These are phyloP conservation scores for Leptinotarsa texana DNA, from an alignment of 1,140 invertebrate genomes.

Conservation along the genomic window DNA sequence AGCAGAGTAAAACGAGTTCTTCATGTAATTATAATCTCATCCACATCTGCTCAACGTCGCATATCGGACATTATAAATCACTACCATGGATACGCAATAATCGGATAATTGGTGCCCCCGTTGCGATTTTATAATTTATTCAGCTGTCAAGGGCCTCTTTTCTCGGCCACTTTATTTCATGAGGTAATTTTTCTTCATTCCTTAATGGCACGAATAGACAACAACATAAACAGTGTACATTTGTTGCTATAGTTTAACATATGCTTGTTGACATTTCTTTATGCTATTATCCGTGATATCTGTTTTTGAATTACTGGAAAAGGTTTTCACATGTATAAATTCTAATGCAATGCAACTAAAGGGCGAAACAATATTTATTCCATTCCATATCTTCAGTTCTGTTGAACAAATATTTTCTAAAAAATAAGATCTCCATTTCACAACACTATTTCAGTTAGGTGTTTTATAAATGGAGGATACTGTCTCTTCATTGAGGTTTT, in stretches of 20 bases:
- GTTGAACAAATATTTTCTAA: no score
- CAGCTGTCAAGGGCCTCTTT: conserved; percentile 19
- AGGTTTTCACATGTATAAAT: no score
- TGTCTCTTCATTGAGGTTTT: no score
- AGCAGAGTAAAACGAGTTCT: conserved; percentile 29
- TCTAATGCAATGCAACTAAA: no score
- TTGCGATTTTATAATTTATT: conserved; percentile 45
- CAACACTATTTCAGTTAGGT: no score
- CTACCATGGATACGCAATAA: conserved; percentile 43
- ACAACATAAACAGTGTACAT: conserved; percentile 10
- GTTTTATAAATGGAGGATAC: no score
- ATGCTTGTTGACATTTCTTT: background rate
- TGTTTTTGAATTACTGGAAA: no score
- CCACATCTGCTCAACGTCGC: conserved; percentile 36
- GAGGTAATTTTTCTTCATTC: conserved; percentile 14
- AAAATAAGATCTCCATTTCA: no score
- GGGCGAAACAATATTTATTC: no score
- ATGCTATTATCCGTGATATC: no score
- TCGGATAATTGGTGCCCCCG: conserved; percentile 45
- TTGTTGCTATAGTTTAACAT: background rate
- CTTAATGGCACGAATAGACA: background rate
- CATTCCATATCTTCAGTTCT: no score
- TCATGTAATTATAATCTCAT: conserved; percentile 35
- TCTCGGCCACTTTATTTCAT: conserved; percentile 9
- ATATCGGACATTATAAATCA: conserved; percentile 41